phyloP scores from a whole-genome alignment of 2,113 vertebrate species.

The Athene noctua region DNA sequence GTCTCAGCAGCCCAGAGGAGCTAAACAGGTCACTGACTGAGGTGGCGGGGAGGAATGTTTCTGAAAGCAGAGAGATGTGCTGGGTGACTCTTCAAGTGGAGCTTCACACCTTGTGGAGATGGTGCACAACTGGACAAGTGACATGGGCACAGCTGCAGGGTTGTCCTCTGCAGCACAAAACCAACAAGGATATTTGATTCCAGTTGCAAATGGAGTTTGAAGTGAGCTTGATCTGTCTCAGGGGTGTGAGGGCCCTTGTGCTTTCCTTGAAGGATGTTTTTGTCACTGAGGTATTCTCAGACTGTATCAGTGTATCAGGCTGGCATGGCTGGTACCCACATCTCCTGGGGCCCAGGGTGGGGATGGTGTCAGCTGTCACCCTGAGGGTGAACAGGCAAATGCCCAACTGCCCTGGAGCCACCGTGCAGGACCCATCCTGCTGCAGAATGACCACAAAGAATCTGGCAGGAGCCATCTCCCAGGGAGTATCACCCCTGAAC shows the following conservation, averaged over 20 bases:
- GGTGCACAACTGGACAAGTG: not conserved
- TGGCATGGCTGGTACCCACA: not conserved
- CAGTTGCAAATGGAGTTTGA: not conserved
- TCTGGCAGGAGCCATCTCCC: not conserved
- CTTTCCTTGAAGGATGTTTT: not conserved
- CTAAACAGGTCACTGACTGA: not conserved
- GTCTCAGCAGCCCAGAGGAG: not conserved
- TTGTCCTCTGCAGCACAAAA: not conserved
- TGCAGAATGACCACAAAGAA: not conserved
- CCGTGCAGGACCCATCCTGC: not conserved
- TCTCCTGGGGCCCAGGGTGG: not conserved
- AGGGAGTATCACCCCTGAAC: not conserved
- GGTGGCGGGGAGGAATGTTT: not conserved
- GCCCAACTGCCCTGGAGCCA: not conserved
- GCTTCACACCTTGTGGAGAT: not conserved
- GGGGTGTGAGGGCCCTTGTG: accelerated
- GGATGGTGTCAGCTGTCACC: not conserved
- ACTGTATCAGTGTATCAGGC: not conserved
- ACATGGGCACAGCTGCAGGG: accelerated
- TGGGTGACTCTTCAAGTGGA: not conserved
- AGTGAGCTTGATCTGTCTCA: not conserved
- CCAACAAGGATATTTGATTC: not conserved
- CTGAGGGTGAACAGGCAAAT: not conserved
- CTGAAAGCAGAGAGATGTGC: not conserved
- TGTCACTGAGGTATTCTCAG: not conserved